A percentile compares a stretch with the other conserved stretches of the same genome.
phyloP scores from a whole-genome alignment of 2,888 invertebrate species.

The Himalopsyche anomala region DNA sequence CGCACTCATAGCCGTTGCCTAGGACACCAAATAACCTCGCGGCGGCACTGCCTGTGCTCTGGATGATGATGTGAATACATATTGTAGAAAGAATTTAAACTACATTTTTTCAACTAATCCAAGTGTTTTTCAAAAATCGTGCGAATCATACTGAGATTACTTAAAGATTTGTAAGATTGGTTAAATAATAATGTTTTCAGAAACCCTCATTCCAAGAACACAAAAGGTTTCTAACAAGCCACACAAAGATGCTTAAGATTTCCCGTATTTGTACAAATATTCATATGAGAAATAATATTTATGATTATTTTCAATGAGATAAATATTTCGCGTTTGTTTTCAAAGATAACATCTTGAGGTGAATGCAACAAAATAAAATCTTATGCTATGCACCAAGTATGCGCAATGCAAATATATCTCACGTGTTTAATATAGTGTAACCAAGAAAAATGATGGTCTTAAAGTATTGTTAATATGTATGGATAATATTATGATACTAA shows the following conservation, averaged over 20 bases:
- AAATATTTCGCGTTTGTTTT: constrained; percentile 50
- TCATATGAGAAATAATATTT: constrained; percentile 14
- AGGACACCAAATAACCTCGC: too few relatives aligned
- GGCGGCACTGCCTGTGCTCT: too few relatives aligned
- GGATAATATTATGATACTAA: too few relatives aligned
- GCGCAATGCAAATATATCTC: constrained; percentile 47
- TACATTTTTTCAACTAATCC: too few relatives aligned
- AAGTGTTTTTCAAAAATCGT: too few relatives aligned
- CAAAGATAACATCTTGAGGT: constrained; percentile 41
- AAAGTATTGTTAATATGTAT: too few relatives aligned
- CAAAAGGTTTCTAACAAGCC: background rate
- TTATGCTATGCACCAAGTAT: background rate
- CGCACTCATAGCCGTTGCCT: too few relatives aligned
- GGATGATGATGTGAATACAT: too few relatives aligned
- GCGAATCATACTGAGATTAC: too few relatives aligned
- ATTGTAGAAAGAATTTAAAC: too few relatives aligned
- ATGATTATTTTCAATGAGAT: constrained; percentile 19
- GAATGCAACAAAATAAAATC: constrained; percentile 33
- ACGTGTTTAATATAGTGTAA: background rate
- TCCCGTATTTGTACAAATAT: constrained; percentile 44
- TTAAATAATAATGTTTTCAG: too few relatives aligned
- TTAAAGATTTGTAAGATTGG: too few relatives aligned
- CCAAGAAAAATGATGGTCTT: background rate
- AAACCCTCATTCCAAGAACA: background rate
- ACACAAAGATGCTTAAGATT: background rate